phyloP scores from a whole-genome alignment of 2,113 vertebrate species.

The Lethenteron camtschaticum region DNA sequence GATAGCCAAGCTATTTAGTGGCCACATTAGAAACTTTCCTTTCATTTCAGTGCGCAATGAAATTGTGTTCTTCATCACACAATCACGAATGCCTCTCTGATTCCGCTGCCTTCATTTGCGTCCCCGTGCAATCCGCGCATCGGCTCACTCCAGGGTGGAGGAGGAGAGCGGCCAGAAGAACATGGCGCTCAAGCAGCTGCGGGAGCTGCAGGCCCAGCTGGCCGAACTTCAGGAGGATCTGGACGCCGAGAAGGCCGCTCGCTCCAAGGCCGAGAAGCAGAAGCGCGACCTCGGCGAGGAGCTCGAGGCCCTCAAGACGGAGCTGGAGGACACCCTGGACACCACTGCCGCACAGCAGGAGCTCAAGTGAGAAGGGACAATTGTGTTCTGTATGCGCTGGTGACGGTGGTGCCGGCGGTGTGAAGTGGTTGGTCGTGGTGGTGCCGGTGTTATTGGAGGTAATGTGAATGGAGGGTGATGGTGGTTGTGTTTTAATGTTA shows the following conservation, averaged over 20 bases:
- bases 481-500: too few species aligned
- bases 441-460: too few species aligned
- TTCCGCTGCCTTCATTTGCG: too few species aligned
- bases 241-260: constrained; percentile 53
- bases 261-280: constrained; percentile 78
- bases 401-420: background rate
- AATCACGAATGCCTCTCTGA: too few species aligned
- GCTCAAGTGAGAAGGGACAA: constrained; percentile 38
- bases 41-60: too few species aligned
- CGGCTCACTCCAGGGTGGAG: constrained; percentile 39
- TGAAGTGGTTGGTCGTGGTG: background rate
- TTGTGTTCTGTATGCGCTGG: background rate
- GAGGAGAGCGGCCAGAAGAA: constrained; percentile 87
- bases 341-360: constrained; percentile 85
- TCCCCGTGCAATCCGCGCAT: too few species aligned
- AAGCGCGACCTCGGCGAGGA: constrained; percentile 84
- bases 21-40: too few species aligned
- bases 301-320: constrained; percentile 79
- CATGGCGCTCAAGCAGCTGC: constrained; percentile 75
- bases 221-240: constrained; percentile 82
- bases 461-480: too few species aligned
- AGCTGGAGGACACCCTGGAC: constrained; percentile 81
- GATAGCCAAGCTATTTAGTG: too few species aligned
- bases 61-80: too few species aligned
- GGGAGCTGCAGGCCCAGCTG: constrained; percentile 79